Base-by-base conservation (phyloP, 2,888 invertebrate genomes). In the Meta bourneti region DNA sequence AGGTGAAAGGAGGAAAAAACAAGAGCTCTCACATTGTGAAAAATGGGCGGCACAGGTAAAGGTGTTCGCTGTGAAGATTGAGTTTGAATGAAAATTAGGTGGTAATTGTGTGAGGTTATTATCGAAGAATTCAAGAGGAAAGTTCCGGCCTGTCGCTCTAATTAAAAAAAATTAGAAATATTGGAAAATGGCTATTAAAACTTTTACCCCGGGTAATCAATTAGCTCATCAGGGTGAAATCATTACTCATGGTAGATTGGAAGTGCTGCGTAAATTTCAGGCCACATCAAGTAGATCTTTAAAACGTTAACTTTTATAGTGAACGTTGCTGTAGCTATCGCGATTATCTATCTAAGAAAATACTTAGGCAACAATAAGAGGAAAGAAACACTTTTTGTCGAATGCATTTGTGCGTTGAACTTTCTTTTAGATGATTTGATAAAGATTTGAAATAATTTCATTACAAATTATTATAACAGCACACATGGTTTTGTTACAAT, bases 41-140 rank as follows among this genome's bases (percentile, higher is more conserved):
- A 20, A n/a, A 52, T 4, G n/a, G 72, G 74, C 13, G 85, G 20
- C 8, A 11, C n/a, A 85, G 61, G 19, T 20, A 52, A 69, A 85
- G 61, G 48, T 54, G 74, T 74, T 61, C 48, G 48, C 48, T 51
- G 48, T 75, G 69, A 11, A 83, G 74, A 83, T 83, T 61, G 81
- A 81, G n/a, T 70, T 81, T 70, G 74, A 83, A 74, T 83, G 74
- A 74, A 16, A 83, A 83, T 83, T 51, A 83, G 54, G 83, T 34
- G 13, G 74, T 83, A 83, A 83, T 83, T 52, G 54, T 20, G 79
- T 8, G 16, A 34, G 34, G 20, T 34, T 49, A 61, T 79, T 79
- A 79, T 79, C 79, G 61, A 61, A 34, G 7, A 79, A 79, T 79
- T 79, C 34, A 34, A 19, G 61, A 34, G 61, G 34, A 79, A 79